phyloP scores from a whole-genome alignment of 1,140 invertebrate species.

The Papilio dardanus region DNA sequence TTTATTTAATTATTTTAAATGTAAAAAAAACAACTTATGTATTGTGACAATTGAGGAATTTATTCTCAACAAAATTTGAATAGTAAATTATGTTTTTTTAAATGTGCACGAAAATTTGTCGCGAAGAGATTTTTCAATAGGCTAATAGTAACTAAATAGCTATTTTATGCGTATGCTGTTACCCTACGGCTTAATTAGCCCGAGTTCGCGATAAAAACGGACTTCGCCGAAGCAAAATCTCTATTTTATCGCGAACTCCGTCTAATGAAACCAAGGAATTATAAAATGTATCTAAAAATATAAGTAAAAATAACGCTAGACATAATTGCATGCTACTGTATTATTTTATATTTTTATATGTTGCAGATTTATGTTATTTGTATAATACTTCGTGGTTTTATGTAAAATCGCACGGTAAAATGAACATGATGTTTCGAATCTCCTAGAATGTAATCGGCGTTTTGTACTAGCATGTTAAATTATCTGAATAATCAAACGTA shows the following conservation, averaged over 20 bases:
- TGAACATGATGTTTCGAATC: slow-evolving; percentile 24
- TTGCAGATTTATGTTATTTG: neutral
- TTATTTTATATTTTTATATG: slow-evolving; percentile 42
- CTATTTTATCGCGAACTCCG: too few species aligned
- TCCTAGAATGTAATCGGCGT: slow-evolving; percentile 20
- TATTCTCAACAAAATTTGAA: slow-evolving; percentile 6
- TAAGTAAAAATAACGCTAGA: slow-evolving; percentile 16
- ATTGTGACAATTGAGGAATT: neutral
- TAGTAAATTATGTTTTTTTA: too few species aligned
- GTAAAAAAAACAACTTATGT: too few species aligned
- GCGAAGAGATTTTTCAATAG: too few species aligned
- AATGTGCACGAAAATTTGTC: too few species aligned
- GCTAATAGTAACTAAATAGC: too few species aligned
- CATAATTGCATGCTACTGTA: slow-evolving; percentile 1
- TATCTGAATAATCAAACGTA: slow-evolving; percentile 9
- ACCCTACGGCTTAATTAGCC: too few species aligned
- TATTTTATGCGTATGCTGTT: too few species aligned
- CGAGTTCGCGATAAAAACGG: too few species aligned
- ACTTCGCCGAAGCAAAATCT: too few species aligned
- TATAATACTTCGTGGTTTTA: neutral
- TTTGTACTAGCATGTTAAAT: slow-evolving; percentile 11
- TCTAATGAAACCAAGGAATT: too few species aligned
- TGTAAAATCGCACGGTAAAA: slow-evolving; percentile 12
- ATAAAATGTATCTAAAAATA: slow-evolving; percentile 19
- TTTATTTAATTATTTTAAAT: too few species aligned